Evolutionary conservation across 1,140 invertebrate species (phyloP), one percentile per base, ranked within the genome.

Genomic region (Caenorhabditis inopinata): DNA sequence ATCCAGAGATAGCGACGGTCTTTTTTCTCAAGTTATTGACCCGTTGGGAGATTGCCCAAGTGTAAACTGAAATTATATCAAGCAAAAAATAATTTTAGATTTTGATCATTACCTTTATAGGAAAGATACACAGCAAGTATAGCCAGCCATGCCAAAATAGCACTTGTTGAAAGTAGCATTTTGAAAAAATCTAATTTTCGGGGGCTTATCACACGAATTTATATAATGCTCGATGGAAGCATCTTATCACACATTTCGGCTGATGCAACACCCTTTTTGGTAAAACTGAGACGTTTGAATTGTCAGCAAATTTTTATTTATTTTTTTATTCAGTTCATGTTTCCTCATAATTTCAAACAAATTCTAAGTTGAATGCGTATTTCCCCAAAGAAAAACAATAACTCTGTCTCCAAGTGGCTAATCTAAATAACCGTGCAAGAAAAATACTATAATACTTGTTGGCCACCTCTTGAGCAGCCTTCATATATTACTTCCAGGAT

Each of bases 1-100:
- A 81, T 78, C 76, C 78, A 0, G 78, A 79, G 25, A 79, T 79
- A n/a, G 73, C 78, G 2, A 75, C 62, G 18, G 78, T 79, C 21
- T 79, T 79, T 46, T 53, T 75, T 3, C n/a, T 32, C 0, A 48
- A 18, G 45, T 38, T 27, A 2, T 23, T 35, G 12, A 79, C 73
- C 5, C 46, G 58, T 38, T 21, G n/a, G 2, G 9, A n/a, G 11
- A 32, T 32, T 0, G 27, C 27, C 25, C 25, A 58, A 9, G 14
- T 29, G 53, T 32, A 58, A 3, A 32, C 53, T 58, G 5, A 32
- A 58, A 32, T 16, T 5, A 5, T 0, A 51, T 25, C 27, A 51
- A 51, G 14, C 38, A 42, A 42, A 42, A 42, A 7, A 42, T 14
- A 42, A n/a, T n/a, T n/a, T n/a, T 14, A 42, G 5, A 42, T 7